Evolutionary conservation across 2,888 invertebrate species (phyloP).

Genomic region (Amblyteles armatorius): DNA sequence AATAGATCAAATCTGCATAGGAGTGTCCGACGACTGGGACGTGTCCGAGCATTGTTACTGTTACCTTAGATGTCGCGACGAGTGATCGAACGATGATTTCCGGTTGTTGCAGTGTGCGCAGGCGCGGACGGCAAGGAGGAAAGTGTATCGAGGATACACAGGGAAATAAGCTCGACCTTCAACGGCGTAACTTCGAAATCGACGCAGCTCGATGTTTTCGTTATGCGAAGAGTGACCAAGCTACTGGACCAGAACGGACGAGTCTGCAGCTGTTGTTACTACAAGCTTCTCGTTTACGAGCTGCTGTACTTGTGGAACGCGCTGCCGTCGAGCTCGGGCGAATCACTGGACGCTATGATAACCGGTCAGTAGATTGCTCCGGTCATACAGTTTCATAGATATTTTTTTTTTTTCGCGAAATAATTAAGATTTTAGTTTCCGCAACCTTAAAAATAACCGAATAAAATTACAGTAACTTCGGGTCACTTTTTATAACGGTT

Average conservation of each 20-base stretch:
- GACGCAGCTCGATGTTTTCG: constrained; percentile 82
- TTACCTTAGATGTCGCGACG: not conserved
- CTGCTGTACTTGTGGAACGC: constrained; percentile 90
- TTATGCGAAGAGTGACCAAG: constrained; percentile 79
- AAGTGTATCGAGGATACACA: constrained; percentile 80
- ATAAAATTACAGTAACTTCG: no score
- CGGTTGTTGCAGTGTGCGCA: constrained; percentile 83
- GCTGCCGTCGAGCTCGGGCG: constrained; percentile 86
- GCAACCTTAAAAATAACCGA: no score
- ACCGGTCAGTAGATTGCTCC: constrained; percentile 79
- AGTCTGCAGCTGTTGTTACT: constrained; percentile 82
- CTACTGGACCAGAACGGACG: constrained; percentile 75
- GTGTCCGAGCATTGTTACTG: no score
- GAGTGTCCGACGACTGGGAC: no score
- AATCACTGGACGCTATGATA: constrained; percentile 83
- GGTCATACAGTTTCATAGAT: not conserved
- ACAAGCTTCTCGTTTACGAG: constrained; percentile 88
- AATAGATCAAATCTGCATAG: no score
- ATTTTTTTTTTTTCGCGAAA: constrained; percentile 3
- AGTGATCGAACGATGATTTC: not conserved
- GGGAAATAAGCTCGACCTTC: constrained; percentile 77
- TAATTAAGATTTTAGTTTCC: not conserved
- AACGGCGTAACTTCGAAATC: constrained; percentile 71
- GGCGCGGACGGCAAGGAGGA: constrained; percentile 85
- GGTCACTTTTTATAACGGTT: no score